Percentiles rank a stretch among this genome's conserved stretches.
Evolutionary conservation across 2,888 invertebrate genomes (phyloP).

Genomic region (Neoscelio sp.): DNA sequence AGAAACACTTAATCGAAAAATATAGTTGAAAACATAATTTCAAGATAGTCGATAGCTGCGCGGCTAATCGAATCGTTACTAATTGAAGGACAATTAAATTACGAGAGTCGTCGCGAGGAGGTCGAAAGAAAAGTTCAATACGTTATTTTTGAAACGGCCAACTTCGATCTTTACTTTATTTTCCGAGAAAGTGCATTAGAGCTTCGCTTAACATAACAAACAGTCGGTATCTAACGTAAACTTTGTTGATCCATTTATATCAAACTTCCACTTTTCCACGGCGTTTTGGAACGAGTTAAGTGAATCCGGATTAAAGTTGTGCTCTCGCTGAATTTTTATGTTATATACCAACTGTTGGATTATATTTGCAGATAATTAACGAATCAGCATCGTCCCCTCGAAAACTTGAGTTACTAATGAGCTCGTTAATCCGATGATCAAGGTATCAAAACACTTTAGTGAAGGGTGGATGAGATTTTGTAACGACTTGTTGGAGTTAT

Average conservation of each 20-base stretch:
- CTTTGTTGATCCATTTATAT: slow-evolving; percentile 40
- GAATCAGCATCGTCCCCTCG: slow-evolving; percentile 23
- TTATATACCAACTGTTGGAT: slow-evolving; percentile 15
- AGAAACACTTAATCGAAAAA: too few relatives aligned
- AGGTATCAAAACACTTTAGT: neutral
- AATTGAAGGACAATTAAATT: slow-evolving; percentile 42
- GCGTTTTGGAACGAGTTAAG: slow-evolving; percentile 27
- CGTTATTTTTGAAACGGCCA: slow-evolving; percentile 34
- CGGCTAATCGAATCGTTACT: slow-evolving; percentile 42
- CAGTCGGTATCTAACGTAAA: slow-evolving; percentile 47
- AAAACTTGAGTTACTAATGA: slow-evolving; percentile 9
- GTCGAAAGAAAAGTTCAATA: slow-evolving; percentile 21
- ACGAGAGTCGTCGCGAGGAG: neutral
- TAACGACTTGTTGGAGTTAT: too few relatives aligned
- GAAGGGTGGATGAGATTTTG: too few relatives aligned
- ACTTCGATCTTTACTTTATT: slow-evolving; percentile 39
- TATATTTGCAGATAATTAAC: slow-evolving; percentile 44
- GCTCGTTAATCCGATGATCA: slow-evolving; percentile 5
- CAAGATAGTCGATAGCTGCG: slow-evolving; percentile 19
- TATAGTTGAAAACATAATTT: slow-evolving; percentile 29
- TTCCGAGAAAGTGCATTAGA: slow-evolving; percentile 33
- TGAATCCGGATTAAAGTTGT: slow-evolving; percentile 28
- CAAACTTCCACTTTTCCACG: slow-evolving; percentile 20
- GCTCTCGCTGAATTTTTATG: slow-evolving; percentile 28
- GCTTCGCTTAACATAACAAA: slow-evolving; percentile 47